These are phyloP conservation scores for Bruchidius siliquastri DNA, from an alignment of 2,888 invertebrate genomes.

Conservation along the genomic window DNA sequence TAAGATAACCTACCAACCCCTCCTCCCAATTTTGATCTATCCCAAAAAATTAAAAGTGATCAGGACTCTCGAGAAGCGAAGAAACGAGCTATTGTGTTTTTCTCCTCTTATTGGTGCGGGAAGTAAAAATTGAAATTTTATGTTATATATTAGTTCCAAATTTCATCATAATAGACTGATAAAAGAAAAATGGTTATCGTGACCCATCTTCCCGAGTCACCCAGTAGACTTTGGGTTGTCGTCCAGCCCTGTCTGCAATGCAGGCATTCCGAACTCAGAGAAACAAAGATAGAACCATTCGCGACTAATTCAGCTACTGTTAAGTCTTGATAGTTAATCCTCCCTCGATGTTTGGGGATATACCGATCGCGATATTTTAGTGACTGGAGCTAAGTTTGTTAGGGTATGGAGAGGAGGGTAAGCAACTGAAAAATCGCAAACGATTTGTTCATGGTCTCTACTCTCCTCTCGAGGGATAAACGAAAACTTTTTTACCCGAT, in stretches of 20 bases:
- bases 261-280: slow-evolving; percentile 1
- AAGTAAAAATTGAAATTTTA: too few relatives aligned
- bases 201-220: too few relatives aligned
- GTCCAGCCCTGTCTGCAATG: neutral
- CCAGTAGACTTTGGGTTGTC: neutral
- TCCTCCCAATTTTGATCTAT: too few relatives aligned
- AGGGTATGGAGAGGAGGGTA: slow-evolving; percentile 2
- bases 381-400: slow-evolving; percentile 5
- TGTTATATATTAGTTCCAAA: too few relatives aligned
- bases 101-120: too few relatives aligned
- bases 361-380: slow-evolving; percentile 39
- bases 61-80: too few relatives aligned
- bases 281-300: slow-evolving; percentile 10
- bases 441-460: neutral
- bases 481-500: neutral
- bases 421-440: neutral
- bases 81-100: too few relatives aligned
- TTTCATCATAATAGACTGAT: too few relatives aligned
- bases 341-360: slow-evolving; percentile 35
- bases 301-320: slow-evolving; percentile 26
- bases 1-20: too few relatives aligned
- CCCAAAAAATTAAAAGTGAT: too few relatives aligned
- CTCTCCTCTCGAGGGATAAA: neutral
- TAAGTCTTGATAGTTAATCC: slow-evolving; percentile 38
- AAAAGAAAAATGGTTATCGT: too few relatives aligned